Base-by-base conservation (phyloP, 2,113 vertebrate species). In the Lampris incognitus region DNA sequence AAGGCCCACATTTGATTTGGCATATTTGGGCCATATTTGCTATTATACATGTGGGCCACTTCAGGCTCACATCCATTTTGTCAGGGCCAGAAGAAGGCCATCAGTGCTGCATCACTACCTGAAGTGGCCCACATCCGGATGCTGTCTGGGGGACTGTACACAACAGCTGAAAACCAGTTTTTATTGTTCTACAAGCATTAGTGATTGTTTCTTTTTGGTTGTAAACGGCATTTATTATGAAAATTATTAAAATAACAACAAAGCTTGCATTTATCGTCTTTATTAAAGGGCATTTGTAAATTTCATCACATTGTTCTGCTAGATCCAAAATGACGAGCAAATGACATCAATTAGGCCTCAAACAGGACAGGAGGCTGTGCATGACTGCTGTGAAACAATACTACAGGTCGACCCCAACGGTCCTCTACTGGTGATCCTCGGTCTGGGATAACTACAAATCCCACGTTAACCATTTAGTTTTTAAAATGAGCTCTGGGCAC, bases 211-310 rank as follows among this genome's bases (percentile, higher is more conserved):
- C 24, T 24, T 24, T 24, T 24, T 24, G 24, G 24, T 24, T 24
- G 24, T 24, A 24, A 24, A 24, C 24, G 24, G 24, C 24, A 24
- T 24, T 24, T 24, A 24, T 24, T 24, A 24, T 24, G 24, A 24
- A 24, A 24, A 24, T 24, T 5, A 55, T 55, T n/a, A n/a, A 55
- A 5, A 55, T 5, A 55, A 55, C 3, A n/a, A 55, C 11, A 55
- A 52, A 24, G 24, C 44, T 7, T 46, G 44, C 44, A 46, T 55
- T 46, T 46, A 46, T 4, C 7, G 13, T 67, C 66, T 90, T 89
- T 91, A 90, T 92, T 92, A 92, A 91, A 92, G 90, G 91, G 86
- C 82, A 77, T 81, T 87, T 48, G 50, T 52, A 79, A 66, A 81
- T 88, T 61, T 79, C 40, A 66, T 69, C 24, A 55, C 50, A 52